These are phyloP conservation scores for Tribolium madens DNA, from an alignment of 1,140 invertebrate species.

Conservation along the genomic window DNA sequence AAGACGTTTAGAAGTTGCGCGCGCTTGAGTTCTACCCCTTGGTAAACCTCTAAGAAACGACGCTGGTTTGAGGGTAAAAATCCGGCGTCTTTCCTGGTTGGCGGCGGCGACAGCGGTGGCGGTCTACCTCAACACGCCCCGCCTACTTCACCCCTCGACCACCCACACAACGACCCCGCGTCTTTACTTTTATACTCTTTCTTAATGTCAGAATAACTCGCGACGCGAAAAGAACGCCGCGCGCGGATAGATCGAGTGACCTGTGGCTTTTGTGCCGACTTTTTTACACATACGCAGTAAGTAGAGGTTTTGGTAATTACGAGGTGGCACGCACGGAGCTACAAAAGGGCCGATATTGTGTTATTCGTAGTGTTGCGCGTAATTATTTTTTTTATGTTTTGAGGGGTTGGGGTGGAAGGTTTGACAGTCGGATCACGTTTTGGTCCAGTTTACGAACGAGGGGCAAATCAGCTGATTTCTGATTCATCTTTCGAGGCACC, in stretches of 20 bases:
- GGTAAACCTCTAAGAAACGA: slow-evolving; percentile 67
- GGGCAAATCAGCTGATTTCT: slow-evolving; percentile 63
- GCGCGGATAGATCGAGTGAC: slow-evolving; percentile 9
- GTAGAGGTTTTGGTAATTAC: neutral
- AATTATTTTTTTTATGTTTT: slow-evolving; percentile 40
- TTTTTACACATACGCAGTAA: neutral
- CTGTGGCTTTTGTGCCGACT: neutral
- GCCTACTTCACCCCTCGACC: slow-evolving; percentile 60
- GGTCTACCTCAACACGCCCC: slow-evolving; percentile 67
- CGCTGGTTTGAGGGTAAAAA: slow-evolving; percentile 67
- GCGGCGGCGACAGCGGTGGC: slow-evolving; percentile 65
- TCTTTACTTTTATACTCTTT: slow-evolving; percentile 65
- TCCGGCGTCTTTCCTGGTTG: slow-evolving; percentile 67
- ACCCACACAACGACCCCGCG: slow-evolving; percentile 59
- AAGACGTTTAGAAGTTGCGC: slow-evolving; percentile 64
- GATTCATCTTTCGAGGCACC: slow-evolving; percentile 46
- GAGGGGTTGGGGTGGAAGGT: slow-evolving; percentile 1
- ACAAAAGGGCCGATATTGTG: neutral
- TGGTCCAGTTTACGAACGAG: slow-evolving; percentile 54
- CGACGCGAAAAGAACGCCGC: slow-evolving; percentile 64
- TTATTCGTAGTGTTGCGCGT: neutral
- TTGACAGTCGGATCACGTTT: slow-evolving; percentile 48
- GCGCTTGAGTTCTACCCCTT: slow-evolving; percentile 63
- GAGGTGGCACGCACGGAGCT: neutral
- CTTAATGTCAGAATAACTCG: slow-evolving; percentile 65